Evolutionary conservation across 1,140 invertebrate genomes (phyloP).

Genomic region (Saccostrea echinata): DNA sequence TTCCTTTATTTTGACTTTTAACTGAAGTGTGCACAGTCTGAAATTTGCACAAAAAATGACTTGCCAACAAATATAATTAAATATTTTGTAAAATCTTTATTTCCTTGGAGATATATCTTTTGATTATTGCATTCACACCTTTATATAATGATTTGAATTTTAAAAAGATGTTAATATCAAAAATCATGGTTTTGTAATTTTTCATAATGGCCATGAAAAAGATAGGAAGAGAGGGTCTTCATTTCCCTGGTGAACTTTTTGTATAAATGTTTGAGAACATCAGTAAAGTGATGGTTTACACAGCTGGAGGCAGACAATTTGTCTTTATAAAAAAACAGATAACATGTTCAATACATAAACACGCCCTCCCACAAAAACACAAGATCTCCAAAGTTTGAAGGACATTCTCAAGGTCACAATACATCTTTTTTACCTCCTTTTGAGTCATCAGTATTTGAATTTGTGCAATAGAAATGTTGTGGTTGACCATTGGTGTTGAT

Average conservation of each 20-base stretch:
- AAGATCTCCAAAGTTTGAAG: neutral
- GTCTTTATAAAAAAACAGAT: conserved; percentile 4
- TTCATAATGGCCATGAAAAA: conserved; percentile 23
- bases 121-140: too few relatives aligned
- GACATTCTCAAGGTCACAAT: neutral
- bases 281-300: neutral
- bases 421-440: neutral
- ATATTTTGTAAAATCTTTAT: too few relatives aligned
- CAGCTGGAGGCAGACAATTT: neutral
- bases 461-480: too few relatives aligned
- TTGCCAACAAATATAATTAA: too few relatives aligned
- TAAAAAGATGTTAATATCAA: neutral
- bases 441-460: too few relatives aligned
- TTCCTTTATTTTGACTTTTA: too few relatives aligned
- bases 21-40: too few relatives aligned
- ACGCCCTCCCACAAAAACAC: neutral
- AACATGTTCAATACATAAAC: conserved; percentile 13
- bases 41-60: too few relatives aligned
- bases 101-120: too few relatives aligned
- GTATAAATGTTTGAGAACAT: neutral
- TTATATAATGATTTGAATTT: too few relatives aligned
- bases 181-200: neutral
- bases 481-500: too few relatives aligned
- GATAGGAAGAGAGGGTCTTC: neutral
- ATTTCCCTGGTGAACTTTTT: neutral